Evolutionary conservation across 2,113 vertebrate species (phyloP).

Genomic region (Cyrtonyx montezumae): DNA sequence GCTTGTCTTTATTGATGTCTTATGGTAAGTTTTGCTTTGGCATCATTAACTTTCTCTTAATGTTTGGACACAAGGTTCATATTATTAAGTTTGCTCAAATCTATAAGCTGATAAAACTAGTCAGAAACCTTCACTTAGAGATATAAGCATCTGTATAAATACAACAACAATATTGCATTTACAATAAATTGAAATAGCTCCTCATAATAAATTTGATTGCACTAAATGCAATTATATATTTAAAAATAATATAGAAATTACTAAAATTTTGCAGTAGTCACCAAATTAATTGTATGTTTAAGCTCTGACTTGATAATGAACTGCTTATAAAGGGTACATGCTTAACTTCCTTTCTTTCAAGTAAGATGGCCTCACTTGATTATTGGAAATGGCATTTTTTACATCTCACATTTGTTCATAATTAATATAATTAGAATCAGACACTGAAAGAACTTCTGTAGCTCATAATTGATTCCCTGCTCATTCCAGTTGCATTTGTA

Average conservation of each 20-base stretch:
- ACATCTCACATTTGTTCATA: neutral
- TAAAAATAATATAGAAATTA: neutral
- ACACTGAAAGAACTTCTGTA: constrained; percentile 20
- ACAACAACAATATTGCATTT: neutral
- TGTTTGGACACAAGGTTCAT: neutral
- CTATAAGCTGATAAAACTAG: neutral
- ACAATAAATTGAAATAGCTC: neutral
- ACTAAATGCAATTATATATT: neutral
- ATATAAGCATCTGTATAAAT: neutral
- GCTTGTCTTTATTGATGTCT: neutral
- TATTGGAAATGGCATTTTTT: constrained; percentile 1
- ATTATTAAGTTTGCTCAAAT: neutral
- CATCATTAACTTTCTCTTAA: neutral
- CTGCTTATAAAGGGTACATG: neutral
- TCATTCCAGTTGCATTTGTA: constrained; percentile 6
- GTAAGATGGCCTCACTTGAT: neutral
- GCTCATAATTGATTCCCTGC: constrained; percentile 2
- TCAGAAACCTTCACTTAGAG: neutral
- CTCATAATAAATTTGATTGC: neutral
- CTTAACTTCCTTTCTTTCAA: neutral
- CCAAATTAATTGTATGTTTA: neutral
- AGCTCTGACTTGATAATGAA: neutral
- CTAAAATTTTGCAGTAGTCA: neutral
- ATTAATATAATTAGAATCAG: constrained; percentile 42
- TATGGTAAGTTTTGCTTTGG: neutral